phyloP scores from a whole-genome alignment of 1,140 invertebrate genomes.

The Alviniconcha marisindica region DNA sequence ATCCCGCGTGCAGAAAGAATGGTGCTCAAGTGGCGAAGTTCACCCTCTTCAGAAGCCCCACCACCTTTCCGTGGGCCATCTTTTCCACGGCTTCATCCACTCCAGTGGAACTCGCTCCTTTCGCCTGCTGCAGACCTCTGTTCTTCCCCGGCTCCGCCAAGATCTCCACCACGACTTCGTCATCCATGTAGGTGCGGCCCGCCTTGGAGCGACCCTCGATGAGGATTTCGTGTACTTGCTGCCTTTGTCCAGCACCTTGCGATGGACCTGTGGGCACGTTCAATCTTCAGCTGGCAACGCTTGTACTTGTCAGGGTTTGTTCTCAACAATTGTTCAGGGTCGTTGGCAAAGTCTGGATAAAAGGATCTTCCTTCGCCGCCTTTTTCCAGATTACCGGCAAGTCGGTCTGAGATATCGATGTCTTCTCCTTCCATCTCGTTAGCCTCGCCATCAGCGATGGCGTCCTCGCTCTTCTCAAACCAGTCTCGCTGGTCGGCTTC shows the following conservation, averaged over 20 bases:
- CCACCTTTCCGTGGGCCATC: constrained; percentile 54
- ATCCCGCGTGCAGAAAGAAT: constrained; percentile 65
- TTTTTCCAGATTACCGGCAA: not conserved
- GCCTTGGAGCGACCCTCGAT: constrained; percentile 64
- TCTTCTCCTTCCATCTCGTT: constrained; percentile 11
- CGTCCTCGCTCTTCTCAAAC: constrained; percentile 37
- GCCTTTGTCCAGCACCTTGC: constrained; percentile 39
- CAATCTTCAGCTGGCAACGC: constrained; percentile 53
- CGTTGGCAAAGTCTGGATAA: not conserved
- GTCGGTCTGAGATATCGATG: not conserved
- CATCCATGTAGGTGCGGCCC: constrained; percentile 63
- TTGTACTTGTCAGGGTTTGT: constrained; percentile 52
- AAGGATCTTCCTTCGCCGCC: not conserved
- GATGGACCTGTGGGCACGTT: constrained; percentile 50
- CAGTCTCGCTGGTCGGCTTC: not conserved
- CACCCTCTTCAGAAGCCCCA: constrained; percentile 57
- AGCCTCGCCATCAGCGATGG: constrained; percentile 22
- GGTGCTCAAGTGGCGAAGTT: constrained; percentile 46
- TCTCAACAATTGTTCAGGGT: not conserved
- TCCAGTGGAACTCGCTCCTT: no score
- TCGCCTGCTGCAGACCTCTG: not conserved
- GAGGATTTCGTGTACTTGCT: constrained; percentile 47
- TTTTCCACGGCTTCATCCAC: not conserved
- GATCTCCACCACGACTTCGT: constrained; percentile 68
- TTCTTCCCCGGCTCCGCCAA: constrained; percentile 29